Conservation (phyloP, 1,140 invertebrate genomes). For the Scylla paramamosain region DNA sequence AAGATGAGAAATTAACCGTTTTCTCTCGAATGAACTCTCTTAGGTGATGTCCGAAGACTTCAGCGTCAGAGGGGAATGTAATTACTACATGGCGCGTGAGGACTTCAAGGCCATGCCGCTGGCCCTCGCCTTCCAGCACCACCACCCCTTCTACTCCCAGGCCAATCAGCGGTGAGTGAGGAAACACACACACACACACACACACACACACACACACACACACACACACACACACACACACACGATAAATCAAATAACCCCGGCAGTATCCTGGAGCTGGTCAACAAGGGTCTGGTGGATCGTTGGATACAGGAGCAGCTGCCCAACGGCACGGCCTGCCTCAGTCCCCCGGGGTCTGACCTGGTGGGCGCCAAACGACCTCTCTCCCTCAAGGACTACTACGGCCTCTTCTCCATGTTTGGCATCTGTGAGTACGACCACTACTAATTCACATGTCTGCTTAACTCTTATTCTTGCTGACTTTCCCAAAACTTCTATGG, state of each 20-base stretch:
- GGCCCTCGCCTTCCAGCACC: slow-evolving; percentile 65
- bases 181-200: background rate
- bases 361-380: background rate
- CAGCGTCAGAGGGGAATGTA: slow-evolving; percentile 55
- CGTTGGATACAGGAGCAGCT: slow-evolving; percentile 64
- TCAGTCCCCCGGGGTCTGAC: slow-evolving; percentile 1
- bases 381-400: slow-evolving; percentile 46
- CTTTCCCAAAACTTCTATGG: too few species aligned
- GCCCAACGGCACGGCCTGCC: slow-evolving; percentile 65
- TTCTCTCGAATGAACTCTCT: too few species aligned
- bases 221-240: background rate
- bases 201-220: slow-evolving; percentile 1
- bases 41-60: slow-evolving; percentile 71
- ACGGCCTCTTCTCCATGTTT: slow-evolving; percentile 51
- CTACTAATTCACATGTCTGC: background rate
- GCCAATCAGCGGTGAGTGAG: slow-evolving; percentile 47
- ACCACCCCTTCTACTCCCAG: slow-evolving; percentile 28
- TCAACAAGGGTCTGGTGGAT: slow-evolving; percentile 54
- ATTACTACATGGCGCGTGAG: slow-evolving; percentile 67
- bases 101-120: slow-evolving; percentile 67
- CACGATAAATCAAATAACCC: background rate
- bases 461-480: too few species aligned
- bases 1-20: too few species aligned
- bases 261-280: slow-evolving; percentile 52
- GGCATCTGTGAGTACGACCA: slow-evolving; percentile 35